Percentiles rank a stretch among this genome's conserved stretches.
Conservation (phyloP, 1,140 invertebrate species). For the Caligus rogercresseyi region DNA sequence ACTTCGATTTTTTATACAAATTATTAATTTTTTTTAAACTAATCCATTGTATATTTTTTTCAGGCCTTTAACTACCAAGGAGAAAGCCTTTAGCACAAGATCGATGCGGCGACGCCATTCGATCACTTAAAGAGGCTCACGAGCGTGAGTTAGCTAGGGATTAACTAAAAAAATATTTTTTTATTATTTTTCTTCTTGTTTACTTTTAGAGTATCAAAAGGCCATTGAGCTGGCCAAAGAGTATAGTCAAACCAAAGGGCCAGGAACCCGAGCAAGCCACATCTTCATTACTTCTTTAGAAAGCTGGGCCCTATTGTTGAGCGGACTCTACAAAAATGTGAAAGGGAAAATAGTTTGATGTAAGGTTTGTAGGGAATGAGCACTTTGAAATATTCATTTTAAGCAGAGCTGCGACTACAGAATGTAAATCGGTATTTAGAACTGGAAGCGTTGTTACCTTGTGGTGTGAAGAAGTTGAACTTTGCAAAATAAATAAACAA, state of each 20-base stretch:
- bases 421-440: too few relatives aligned
- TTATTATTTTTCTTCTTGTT: conserved; percentile 12
- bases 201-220: conserved; percentile 34
- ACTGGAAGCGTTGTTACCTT: too few relatives aligned
- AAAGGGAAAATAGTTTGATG: conserved; percentile 53
- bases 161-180: too few relatives aligned
- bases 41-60: too few relatives aligned
- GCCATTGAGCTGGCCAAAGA: conserved; percentile 39
- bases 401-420: too few relatives aligned
- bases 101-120: conserved; percentile 50
- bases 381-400: not conserved
- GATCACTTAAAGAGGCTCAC: conserved; percentile 43
- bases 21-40: too few relatives aligned
- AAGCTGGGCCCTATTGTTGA: conserved; percentile 40
- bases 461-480: too few relatives aligned
- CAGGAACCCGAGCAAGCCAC: conserved; percentile 40
- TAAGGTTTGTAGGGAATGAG: conserved; percentile 27
- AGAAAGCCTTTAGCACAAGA: conserved; percentile 44
- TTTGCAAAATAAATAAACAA: too few relatives aligned
- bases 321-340: conserved; percentile 47
- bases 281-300: conserved; percentile 46
- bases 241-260: conserved; percentile 41
- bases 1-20: too few relatives aligned
- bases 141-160: conserved; percentile 31
- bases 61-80: conserved; percentile 49